A percentile compares a stretch with the other conserved stretches of the same genome.
Evolutionary conservation across 2,113 vertebrate genomes (phyloP).

Genomic region (Colaptes auratus): DNA sequence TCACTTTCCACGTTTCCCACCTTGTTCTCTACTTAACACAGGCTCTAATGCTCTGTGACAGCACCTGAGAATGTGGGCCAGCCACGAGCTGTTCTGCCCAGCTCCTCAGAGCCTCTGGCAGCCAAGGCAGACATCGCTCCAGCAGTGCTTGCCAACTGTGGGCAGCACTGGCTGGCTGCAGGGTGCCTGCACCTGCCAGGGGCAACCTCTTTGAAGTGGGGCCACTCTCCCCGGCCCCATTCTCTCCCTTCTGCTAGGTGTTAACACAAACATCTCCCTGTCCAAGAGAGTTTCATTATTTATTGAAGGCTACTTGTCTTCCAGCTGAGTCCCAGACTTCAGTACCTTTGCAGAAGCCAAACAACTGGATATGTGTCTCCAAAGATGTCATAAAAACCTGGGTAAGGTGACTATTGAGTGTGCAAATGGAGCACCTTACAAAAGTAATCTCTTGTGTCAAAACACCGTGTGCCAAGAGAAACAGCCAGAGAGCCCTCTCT

Average conservation of each 20-base stretch:
- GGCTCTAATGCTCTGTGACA: not conserved
- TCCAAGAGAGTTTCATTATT: constrained; percentile 45
- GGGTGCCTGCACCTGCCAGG: not conserved
- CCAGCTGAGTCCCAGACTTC: constrained; percentile 3
- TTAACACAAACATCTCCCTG: constrained; percentile 26
- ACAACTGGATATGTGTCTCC: constrained; percentile 34
- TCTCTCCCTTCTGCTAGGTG: constrained; percentile 9
- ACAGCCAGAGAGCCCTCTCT: not conserved
- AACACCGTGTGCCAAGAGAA: not conserved
- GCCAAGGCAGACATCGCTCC: not conserved
- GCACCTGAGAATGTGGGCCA: not conserved
- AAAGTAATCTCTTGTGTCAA: constrained; percentile 35
- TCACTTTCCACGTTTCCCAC: not conserved
- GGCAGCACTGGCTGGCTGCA: not conserved
- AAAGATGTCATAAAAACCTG: constrained; percentile 36
- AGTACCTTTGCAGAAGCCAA: constrained; percentile 33
- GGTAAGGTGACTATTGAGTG: not conserved
- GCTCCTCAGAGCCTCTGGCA: not conserved
- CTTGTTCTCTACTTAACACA: not conserved
- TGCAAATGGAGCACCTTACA: not conserved
- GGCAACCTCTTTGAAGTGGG: constrained; percentile 29
- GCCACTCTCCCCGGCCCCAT: not conserved
- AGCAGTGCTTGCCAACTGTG: not conserved
- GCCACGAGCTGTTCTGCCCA: not conserved
- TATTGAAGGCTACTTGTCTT: not conserved